Percentiles rank a stretch among this genome's conserved stretches.
These are phyloP conservation scores for Crocidura indochinensis DNA, from an alignment of 2,797 vertebrate species.

Conservation along the genomic window DNA sequence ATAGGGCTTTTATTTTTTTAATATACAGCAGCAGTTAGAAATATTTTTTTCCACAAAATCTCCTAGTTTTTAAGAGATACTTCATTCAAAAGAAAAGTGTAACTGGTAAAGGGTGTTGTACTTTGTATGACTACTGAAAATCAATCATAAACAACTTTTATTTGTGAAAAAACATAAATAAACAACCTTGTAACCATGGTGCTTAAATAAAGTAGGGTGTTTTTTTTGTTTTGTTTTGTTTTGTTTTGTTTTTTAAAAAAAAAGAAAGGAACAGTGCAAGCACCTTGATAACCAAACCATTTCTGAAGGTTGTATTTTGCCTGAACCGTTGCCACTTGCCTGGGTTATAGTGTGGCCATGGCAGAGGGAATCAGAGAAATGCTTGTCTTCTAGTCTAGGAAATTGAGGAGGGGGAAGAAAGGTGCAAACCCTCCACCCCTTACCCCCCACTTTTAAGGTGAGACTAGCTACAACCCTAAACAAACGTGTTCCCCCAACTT, in stretches of 20 bases:
- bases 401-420: neutral
- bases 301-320: neutral
- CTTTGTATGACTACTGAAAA: no score
- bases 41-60: neutral
- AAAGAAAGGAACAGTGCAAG: neutral
- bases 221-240: no score
- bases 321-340: neutral
- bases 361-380: neutral
- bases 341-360: neutral
- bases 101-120: neutral
- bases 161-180: no score
- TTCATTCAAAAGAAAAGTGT: slow-evolving; percentile 15
- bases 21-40: slow-evolving; percentile 12
- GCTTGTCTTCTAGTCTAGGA: neutral
- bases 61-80: neutral
- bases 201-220: no score
- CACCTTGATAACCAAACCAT: neutral
- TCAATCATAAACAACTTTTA: no score
- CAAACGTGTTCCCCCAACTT: no score
- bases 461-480: no score
- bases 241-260: no score
- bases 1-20: neutral
- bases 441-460: no score
- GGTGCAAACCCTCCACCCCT: neutral
- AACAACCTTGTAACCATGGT: no score